Evolutionary conservation across 2,113 vertebrate genomes (phyloP), one percentile per base, ranked within the genome.

Genomic region (Podarcis muralis): DNA sequence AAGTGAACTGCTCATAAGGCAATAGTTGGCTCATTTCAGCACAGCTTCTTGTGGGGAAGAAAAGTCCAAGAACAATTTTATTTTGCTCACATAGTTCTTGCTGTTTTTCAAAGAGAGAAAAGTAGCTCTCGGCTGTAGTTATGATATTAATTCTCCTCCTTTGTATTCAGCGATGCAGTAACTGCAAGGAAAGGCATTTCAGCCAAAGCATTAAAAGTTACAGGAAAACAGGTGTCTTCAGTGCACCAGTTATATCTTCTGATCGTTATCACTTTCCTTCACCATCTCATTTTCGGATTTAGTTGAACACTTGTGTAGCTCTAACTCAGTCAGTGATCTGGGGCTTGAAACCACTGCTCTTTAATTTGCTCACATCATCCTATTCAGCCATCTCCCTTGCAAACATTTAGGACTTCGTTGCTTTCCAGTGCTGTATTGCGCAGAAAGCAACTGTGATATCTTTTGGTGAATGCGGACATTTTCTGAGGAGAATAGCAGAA

Each of bases 161-260:
- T 11, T n/a, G 20, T 1, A 86, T 43, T 62, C n/a, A 22, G 2
- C 59, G 59, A 84, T 32, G 15, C 59, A 77, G 62, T 37, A 75
- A 75, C 27, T 2, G 40, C 68, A 85, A 89, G 15, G 25, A n/a
- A 32, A 22, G 35, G 4, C 43, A 7, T 48, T 86, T 83, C 83
- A 79, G 23, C 7, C 72, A 32, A 76, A 68, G 84, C 85, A 12
- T 37, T 89, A 85, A 59, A 77, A 91, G n/a, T 13, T 77, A 3
- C 40, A 71, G 35, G 68, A 48, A 35, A 75, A 32, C 7, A 53
- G 68, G 5, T 69, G 13, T 83, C 74, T 20, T 5, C 3, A 16
- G 71, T 77, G 57, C 3, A 84, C 83, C 84, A 79, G 2, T 35
- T 90, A 82, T 80, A 8, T 43, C 30, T 85, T 3, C 23, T 72